These are phyloP conservation scores for Chlamydotis undulata DNA, from an alignment of 2,113 vertebrate genomes.

Conservation along the genomic window DNA sequence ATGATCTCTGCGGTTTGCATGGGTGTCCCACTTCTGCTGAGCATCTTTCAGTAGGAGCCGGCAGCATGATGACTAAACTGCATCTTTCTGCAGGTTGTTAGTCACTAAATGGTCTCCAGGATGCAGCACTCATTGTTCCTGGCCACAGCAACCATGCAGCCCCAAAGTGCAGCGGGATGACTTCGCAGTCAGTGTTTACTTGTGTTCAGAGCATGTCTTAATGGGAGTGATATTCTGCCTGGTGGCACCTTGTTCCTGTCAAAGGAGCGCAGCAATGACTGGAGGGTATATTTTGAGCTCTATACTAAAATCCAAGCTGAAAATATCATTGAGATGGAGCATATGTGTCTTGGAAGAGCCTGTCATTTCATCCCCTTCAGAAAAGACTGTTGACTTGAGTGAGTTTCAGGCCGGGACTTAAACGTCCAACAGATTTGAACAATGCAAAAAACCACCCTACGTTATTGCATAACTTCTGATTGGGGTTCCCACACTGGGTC, in stretches of 20 bases:
- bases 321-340: conserved; percentile 16
- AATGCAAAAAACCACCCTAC: neutral
- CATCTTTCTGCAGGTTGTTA: neutral
- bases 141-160: no score
- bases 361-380: neutral
- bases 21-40: neutral
- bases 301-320: neutral
- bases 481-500: neutral
- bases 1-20: neutral
- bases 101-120: neutral
- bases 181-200: neutral
- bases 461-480: neutral
- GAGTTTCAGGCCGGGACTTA: neutral
- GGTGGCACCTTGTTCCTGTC: neutral
- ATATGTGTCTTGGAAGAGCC: neutral
- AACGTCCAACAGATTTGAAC: neutral
- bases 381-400: neutral
- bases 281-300: neutral
- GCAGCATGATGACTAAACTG: neutral
- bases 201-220: neutral
- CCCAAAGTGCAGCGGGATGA: neutral
- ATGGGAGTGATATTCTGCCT: neutral
- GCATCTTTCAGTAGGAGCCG: neutral
- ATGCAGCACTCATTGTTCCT: accelerated
- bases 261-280: neutral